Evolutionary conservation across 1,140 invertebrate species (phyloP), one percentile per base, ranked within the genome.

Genomic region (Drosophila funebris): DNA sequence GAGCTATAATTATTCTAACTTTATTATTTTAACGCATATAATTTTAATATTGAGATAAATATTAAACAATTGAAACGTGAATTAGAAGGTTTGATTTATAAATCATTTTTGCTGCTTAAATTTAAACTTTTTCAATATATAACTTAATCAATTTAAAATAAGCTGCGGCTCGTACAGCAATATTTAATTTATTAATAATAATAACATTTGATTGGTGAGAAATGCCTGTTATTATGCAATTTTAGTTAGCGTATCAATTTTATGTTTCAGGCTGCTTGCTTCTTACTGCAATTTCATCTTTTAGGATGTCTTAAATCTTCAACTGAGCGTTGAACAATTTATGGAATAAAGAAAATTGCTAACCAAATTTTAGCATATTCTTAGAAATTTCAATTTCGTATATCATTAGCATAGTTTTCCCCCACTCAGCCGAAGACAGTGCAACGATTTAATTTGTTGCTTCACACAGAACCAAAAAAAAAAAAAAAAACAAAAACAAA

Each of bases 381-480:
- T 81, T 67, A 63, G 53, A 87, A 87, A 87, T 87, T 87, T 87
- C 62, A 77, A 60, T 77, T 74, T 81, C 57, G 81, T 78, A 87
- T 87, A 82, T 78, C 74, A 85, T 85, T 85, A 85, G 82, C 82
- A 82, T 82, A 88, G 83, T 88, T 87, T 78, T 63, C 18, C 16
- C 37, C 11, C 18, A 33, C 54, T 36, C 56, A 16, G n/a, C 29
- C 20, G 9, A 43, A 14, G 60, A 56, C 64, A 81, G 72, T 69
- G 73, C 83, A 78, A 88, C 82, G 67, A 85, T 87, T 87, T 85
- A 87, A 85, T 85, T 85, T 87, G 82, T 87, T 88, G 74, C 79
- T 82, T 14, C 29, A 31, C 44, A 48, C 27, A 22, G 27, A 31
- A 46, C 24, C 20, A 41, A 18, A 36, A 46, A 39, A 56, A 31